Evolutionary conservation across 2,797 vertebrate species (phyloP).

Genomic region (Xiphophorus birchmanni): DNA sequence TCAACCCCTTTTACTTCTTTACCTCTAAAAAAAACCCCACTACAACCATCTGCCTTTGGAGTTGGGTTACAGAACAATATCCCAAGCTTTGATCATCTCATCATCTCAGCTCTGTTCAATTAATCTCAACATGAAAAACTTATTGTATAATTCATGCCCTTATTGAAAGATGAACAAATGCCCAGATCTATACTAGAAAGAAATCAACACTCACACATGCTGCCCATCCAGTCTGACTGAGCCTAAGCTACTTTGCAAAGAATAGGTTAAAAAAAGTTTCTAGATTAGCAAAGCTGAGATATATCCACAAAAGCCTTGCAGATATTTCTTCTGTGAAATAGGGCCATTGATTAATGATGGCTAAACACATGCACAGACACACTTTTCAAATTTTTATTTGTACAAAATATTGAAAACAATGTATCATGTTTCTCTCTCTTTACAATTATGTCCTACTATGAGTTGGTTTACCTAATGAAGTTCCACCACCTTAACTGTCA

Average conservation of each 20-base stretch:
- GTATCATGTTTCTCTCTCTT: background rate
- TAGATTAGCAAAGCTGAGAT: background rate
- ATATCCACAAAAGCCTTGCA: background rate
- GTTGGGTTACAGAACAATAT: background rate
- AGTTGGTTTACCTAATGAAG: background rate
- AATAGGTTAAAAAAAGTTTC: background rate
- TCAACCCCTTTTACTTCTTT: background rate
- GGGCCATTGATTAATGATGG: background rate
- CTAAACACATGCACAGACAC: background rate
- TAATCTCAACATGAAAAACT: background rate
- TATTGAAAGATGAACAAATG: background rate
- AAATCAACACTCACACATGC: background rate
- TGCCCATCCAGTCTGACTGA: background rate
- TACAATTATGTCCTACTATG: background rate
- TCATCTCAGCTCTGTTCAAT: background rate
- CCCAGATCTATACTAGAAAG: background rate
- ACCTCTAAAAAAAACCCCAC: background rate
- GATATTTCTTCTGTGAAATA: background rate
- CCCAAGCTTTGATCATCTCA: background rate
- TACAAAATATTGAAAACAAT: background rate
- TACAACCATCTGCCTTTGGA: background rate
- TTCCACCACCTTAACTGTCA: too few species aligned
- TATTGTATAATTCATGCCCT: background rate
- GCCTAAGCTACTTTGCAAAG: background rate
- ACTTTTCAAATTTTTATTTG: background rate